Evolutionary conservation across 2,888 invertebrate genomes (phyloP), one percentile per base, ranked within the genome.

Genomic region (Microplitis manilae): DNA sequence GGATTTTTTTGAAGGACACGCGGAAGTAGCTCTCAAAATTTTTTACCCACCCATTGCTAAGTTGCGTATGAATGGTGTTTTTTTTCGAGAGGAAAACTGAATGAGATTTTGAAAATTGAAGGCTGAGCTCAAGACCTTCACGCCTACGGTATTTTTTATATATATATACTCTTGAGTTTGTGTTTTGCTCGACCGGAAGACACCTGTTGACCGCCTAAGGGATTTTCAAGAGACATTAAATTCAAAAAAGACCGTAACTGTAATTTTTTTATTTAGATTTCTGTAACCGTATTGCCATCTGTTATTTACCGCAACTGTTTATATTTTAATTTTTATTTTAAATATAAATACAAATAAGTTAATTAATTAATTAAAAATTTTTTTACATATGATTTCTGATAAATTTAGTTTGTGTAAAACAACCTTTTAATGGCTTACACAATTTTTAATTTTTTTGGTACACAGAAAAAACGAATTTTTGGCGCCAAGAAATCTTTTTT

Each of bases 191-290:
- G 79, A 73, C 84, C 85, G 88, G 84, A 85, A 86, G 83, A 88
- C 88, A 88, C 88, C 88, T 88, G 88, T 88, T 88, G 86, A 84
- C 83, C 82, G 82, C 77, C 78, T 50, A 50, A 81, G 79, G 79
- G 80, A 75, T 82, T 78, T 77, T 76, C 70, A 77, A 64, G 76
- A 75, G 76, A 79, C 50, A 50, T 13, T 13, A 50, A n/a, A 73
- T 70, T 78, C 60, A 61, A 30, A 39, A 76, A 73, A 73, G 60
- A 79, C 76, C 73, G 74, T 79, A 81, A 80, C 80, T 78, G 77
- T 81, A 79, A 80, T 80, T 81, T 82, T 82, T 84, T 82, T 83
- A 86, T 82, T 82, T 84, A 82, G 82, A 86, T 75, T 81, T 80
- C 77, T 72, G 77, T 83, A 87, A 87, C 87, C 83, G 86, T 84